These are phyloP conservation scores for Trypoxylon attenuatum DNA, from an alignment of 2,888 invertebrate species.

Conservation along the genomic window DNA sequence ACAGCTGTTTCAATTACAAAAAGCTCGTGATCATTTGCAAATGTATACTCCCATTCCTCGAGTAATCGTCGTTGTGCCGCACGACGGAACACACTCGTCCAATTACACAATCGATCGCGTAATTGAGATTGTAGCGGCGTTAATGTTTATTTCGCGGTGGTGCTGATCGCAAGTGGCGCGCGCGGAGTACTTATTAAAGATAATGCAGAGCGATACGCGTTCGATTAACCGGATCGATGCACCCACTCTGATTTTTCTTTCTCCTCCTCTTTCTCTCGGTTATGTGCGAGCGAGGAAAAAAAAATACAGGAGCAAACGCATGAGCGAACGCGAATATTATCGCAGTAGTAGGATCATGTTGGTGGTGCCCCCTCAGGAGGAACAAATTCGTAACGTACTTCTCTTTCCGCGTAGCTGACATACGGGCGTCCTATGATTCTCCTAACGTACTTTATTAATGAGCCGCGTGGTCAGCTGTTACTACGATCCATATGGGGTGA, in stretches of 20 bases:
- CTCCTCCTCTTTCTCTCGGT: not conserved
- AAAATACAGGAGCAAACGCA: no score
- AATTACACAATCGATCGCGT: not conserved
- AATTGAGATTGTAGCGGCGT: not conserved
- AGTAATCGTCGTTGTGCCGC: not conserved
- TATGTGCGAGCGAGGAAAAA: no score
- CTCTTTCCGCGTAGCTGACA: slow-evolving; percentile 21
- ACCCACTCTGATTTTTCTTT: slow-evolving; percentile 15
- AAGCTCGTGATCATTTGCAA: no score
- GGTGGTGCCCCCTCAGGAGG: not conserved
- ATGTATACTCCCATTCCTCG: no score
- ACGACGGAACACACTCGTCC: not conserved
- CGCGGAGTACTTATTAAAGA: slow-evolving; percentile 30
- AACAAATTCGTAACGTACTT: slow-evolving; percentile 50
- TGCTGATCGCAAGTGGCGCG: no score
- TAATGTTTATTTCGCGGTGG: not conserved
- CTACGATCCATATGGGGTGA: slow-evolving; percentile 59
- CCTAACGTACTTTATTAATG: slow-evolving; percentile 73
- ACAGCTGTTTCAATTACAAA: no score
- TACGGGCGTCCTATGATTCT: slow-evolving; percentile 48
- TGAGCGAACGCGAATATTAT: no score
- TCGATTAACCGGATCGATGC: slow-evolving; percentile 32
- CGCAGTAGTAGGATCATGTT: not conserved
- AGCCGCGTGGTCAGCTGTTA: slow-evolving; percentile 72
- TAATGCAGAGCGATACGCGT: slow-evolving; percentile 20